Evolutionary conservation across 2,113 vertebrate species (phyloP).

Genomic region (Gobio gobio): DNA sequence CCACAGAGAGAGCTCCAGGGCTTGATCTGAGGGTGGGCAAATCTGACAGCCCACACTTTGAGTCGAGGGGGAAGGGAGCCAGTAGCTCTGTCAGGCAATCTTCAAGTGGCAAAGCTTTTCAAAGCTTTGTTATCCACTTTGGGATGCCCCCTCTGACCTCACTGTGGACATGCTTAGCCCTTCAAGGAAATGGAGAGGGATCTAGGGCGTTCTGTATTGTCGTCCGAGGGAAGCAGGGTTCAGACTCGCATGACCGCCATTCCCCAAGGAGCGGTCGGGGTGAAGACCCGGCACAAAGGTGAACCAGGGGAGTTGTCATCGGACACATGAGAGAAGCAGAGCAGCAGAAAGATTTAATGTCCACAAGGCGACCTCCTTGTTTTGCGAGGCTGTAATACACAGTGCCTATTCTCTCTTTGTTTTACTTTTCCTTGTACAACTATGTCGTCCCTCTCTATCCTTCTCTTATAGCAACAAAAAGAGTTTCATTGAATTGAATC

Average conservation of each 20-base stretch:
- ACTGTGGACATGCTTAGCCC: constrained; percentile 70
- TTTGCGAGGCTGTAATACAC: constrained; percentile 62
- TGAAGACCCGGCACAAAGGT: constrained; percentile 67
- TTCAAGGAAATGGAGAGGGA: constrained; percentile 77
- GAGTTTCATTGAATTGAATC: constrained; percentile 9
- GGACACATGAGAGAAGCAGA: constrained; percentile 57
- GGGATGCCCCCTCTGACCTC: constrained; percentile 79
- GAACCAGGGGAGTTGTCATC: constrained; percentile 64
- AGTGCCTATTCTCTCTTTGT: constrained; percentile 51
- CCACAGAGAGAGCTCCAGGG: constrained; percentile 69
- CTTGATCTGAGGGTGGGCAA: constrained; percentile 77
- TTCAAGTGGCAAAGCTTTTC: constrained; percentile 83
- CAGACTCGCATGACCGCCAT: constrained; percentile 71
- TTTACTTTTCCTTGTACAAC: constrained; percentile 57
- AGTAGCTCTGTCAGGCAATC: constrained; percentile 62
- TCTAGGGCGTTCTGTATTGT: constrained; percentile 74
- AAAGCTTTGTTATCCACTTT: constrained; percentile 77
- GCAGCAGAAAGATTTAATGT: constrained; percentile 68
- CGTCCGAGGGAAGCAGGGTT: constrained; percentile 70
- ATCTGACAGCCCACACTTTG: constrained; percentile 80
- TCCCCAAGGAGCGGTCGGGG: constrained; percentile 71
- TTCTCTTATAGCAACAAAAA: constrained; percentile 43
- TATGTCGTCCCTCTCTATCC: constrained; percentile 45
- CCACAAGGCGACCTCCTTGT: constrained; percentile 68
- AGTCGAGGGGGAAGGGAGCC: constrained; percentile 63